phyloP scores from a whole-genome alignment of 1,140 invertebrate genomes.

The Hylyphantes graminicola region DNA sequence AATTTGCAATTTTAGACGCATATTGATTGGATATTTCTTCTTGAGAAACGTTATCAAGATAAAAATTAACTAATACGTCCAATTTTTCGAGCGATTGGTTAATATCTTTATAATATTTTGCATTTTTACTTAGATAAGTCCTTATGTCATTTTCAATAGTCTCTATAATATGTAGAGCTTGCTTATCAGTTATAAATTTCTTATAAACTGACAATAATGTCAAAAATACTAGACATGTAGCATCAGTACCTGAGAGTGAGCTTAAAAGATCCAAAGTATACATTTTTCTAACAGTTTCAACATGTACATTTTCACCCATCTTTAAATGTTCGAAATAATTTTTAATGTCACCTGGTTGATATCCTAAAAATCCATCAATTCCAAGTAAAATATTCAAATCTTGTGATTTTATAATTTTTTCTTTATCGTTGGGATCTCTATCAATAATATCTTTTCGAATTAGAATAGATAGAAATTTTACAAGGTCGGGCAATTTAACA shows the following conservation, averaged over 20 bases:
- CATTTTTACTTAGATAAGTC: conserved; percentile 25
- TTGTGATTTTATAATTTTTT: conserved; percentile 27
- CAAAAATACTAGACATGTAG: conserved; percentile 2
- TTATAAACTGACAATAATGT: background rate
- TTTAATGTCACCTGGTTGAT: conserved; percentile 2
- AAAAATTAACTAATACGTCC: background rate
- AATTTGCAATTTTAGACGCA: background rate
- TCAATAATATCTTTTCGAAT: background rate
- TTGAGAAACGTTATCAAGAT: background rate
- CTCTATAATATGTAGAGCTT: background rate
- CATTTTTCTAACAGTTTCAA: background rate
- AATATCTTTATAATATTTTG: conserved; percentile 19
- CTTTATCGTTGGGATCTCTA: conserved; percentile 15
- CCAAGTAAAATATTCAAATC: conserved; percentile 8
- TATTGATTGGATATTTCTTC: background rate
- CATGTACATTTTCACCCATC: background rate
- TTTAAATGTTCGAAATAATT: conserved; percentile 41
- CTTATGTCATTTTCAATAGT: background rate
- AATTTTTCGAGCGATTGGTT: background rate
- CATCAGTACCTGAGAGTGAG: conserved; percentile 15
- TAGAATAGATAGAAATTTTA: conserved; percentile 8
- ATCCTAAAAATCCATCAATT: conserved; percentile 33
- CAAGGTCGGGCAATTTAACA: background rate
- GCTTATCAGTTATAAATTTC: background rate
- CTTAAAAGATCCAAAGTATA: background rate